Conservation (phyloP, 2,113 vertebrate species). For the Crotophaga sulcirostris region DNA sequence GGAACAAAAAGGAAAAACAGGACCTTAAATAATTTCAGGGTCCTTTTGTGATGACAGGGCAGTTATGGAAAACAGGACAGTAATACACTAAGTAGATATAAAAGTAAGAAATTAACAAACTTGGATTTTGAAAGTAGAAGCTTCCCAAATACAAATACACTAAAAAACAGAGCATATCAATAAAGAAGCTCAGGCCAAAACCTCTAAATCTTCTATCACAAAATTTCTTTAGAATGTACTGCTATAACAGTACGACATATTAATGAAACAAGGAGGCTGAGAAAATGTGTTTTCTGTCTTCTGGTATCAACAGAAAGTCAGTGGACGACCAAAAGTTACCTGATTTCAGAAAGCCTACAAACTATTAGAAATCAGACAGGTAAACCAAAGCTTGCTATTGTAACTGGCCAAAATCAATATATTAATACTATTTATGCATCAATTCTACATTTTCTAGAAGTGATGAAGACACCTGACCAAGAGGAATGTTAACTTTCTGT, state of each 20-base stretch:
- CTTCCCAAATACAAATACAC: neutral
- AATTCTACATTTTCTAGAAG: neutral
- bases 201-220: neutral
- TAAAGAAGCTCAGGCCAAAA: neutral
- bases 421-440: neutral
- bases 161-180: neutral
- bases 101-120: neutral
- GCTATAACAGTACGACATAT: neutral
- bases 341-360: neutral
- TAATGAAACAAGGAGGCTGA: neutral
- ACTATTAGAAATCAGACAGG: neutral
- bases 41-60: neutral
- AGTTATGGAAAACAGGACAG: slow-evolving; percentile 32
- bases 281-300: neutral
- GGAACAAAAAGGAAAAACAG: neutral
- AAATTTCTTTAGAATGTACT: neutral
- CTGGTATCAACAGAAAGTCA: neutral
- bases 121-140: neutral
- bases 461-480: neutral
- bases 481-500: neutral
- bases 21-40: slow-evolving; percentile 50
- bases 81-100: neutral
- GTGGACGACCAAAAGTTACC: neutral
- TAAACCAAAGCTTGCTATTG: neutral
- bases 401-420: neutral